Evolutionary conservation across 2,888 invertebrate species (phyloP).

Genomic region (Stenodera caucasica): DNA sequence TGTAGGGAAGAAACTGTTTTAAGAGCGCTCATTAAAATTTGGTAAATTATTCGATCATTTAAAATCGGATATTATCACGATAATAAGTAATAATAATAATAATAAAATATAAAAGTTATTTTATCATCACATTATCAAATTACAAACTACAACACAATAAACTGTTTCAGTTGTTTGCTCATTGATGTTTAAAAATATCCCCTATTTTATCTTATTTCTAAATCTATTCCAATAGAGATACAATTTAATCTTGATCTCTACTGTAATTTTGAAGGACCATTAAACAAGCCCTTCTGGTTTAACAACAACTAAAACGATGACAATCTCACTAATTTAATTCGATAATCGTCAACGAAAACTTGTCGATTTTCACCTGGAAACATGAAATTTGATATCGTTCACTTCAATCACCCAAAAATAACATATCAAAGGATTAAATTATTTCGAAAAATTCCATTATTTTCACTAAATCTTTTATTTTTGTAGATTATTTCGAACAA

Average conservation of each 20-base stretch:
- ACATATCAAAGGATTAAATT: background rate
- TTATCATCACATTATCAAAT: constrained; percentile 19
- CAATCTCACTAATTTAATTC: background rate
- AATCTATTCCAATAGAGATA: background rate
- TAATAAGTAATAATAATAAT: too few relatives aligned
- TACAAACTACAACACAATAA: constrained; percentile 28
- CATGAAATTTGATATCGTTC: background rate
- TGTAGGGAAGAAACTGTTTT: too few relatives aligned
- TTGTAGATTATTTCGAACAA: too few relatives aligned
- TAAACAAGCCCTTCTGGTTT: constrained; percentile 2
- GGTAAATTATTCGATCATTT: too few relatives aligned
- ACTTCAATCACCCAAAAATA: background rate
- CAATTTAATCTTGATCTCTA: constrained; percentile 1
- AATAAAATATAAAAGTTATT: background rate
- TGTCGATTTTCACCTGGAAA: constrained; percentile 4
- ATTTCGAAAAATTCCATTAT: background rate
- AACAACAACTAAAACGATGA: background rate
- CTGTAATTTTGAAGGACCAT: constrained; percentile 2
- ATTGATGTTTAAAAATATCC: constrained; percentile 33
- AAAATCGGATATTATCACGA: too few relatives aligned
- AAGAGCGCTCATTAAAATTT: too few relatives aligned
- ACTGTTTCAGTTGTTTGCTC: constrained; percentile 31
- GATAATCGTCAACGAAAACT: background rate
- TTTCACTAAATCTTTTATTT: background rate
- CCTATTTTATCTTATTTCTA: constrained; percentile 24